phyloP scores from a whole-genome alignment of 2,797 vertebrate genomes.

The Melanotaenia maccullochi region DNA sequence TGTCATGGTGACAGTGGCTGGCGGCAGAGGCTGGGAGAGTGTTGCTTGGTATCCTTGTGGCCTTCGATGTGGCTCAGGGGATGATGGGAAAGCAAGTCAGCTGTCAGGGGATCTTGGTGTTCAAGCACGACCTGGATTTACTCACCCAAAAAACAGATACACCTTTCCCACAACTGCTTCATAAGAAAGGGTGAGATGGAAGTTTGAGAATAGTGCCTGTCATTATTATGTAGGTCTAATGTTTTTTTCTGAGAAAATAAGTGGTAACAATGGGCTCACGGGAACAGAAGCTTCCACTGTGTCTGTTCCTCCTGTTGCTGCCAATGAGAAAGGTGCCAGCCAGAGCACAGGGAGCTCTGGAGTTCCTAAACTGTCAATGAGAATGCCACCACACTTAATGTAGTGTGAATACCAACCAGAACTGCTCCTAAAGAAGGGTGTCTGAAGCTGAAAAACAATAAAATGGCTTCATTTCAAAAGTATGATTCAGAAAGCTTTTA shows the following conservation, averaged over 20 bases:
- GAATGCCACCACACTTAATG: slow-evolving; percentile 42
- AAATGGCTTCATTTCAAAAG: background rate
- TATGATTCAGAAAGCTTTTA: background rate
- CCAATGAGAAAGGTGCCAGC: slow-evolving; percentile 52
- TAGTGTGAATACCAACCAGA: slow-evolving; percentile 39
- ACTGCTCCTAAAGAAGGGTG: slow-evolving; percentile 1
- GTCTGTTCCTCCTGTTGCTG: slow-evolving; percentile 48
- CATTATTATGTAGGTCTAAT: slow-evolving; percentile 25
- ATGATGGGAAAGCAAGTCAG: slow-evolving; percentile 56
- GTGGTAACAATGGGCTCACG: slow-evolving; percentile 39
- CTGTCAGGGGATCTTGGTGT: slow-evolving; percentile 38
- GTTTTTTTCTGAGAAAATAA: slow-evolving; percentile 20
- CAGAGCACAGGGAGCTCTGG: slow-evolving; percentile 46
- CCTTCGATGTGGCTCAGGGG: slow-evolving; percentile 58
- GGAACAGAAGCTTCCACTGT: slow-evolving; percentile 42
- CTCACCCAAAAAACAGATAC: slow-evolving; percentile 24
- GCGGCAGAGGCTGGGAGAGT: slow-evolving; percentile 58
- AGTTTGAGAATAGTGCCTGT: slow-evolving; percentile 14
- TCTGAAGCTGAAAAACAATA: background rate
- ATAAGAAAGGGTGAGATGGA: slow-evolving; percentile 5
- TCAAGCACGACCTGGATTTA: slow-evolving; percentile 43
- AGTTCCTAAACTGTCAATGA: slow-evolving; percentile 51
- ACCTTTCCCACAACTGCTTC: background rate
- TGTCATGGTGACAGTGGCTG: slow-evolving; percentile 82
- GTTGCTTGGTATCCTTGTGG: slow-evolving; percentile 62